Base-by-base conservation (phyloP, 2,888 invertebrate species). In the Drosophila seclusa region DNA sequence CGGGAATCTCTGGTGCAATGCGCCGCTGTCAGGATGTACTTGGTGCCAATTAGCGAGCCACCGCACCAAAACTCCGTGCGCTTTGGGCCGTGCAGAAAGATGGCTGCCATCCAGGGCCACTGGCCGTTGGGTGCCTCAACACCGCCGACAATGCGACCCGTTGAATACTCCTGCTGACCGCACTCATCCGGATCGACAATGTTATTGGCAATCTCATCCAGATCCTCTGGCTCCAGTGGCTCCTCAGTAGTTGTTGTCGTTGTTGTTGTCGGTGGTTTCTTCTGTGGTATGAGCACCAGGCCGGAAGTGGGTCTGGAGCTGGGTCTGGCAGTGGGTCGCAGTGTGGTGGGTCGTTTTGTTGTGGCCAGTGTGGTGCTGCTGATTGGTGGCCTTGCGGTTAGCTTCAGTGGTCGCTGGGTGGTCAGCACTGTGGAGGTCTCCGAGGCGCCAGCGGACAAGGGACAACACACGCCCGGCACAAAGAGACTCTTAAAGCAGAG, bases 31-130 rank as follows among this genome's bases (percentile, higher is more conserved):
- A 98, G 93, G 90, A 86, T 95, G 91, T 98, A 97, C 58, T 95
- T 95, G 42, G 95, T 94, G n/a, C 96, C 96, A 55, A 98, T 96
- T 52, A 98, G 93, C 0, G 97, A 97, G 1, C 98, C 98, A 0
- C 98, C 98, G 91, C 98, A 98, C 98, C 98, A 98, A 93, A 98
- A 98, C 93, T 98, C 98, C 0, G 97, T 96, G 32, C 97, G 95
- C 84, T 96, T 95, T 42, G 96, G 95, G 11, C 97, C 98, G 90
- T 97, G 97, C 54, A 98, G 94, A 93, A 97, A 98, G 83, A 98
- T 97, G 2, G 98, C 98, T 0, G 97, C 98, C 96, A 99, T 97
- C 98, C 98, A 99, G 0, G 99, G 98, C 97, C 98, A 98, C 61
- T 97, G 95, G 0, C 98, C 98, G 0, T 97, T 96, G 31, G 96